Conservation (phyloP, 2,797 vertebrate genomes). For the Schizopygopsis malacanthus region DNA sequence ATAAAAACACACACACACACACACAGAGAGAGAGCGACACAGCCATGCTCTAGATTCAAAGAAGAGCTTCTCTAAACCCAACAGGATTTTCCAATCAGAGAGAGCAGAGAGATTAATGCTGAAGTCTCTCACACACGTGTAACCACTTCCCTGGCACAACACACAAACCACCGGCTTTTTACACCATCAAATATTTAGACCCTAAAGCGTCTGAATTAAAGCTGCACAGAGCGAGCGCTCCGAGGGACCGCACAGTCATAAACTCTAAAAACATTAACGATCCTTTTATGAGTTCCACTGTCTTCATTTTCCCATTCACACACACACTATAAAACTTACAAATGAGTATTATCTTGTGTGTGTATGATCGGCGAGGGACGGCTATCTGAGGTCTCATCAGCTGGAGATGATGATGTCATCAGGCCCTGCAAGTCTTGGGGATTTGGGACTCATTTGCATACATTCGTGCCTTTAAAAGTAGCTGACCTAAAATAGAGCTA, state of each 20-base stretch:
- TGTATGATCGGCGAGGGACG: not conserved
- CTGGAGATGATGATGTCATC: conserved; percentile 32
- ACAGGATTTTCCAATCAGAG: conserved; percentile 76
- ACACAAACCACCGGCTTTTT: conserved; percentile 49
- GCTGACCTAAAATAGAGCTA: conserved; percentile 35
- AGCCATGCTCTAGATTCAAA: conserved; percentile 60
- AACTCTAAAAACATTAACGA: not conserved
- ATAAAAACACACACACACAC: not conserved
- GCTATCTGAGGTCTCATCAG: conserved; percentile 16
- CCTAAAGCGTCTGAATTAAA: conserved; percentile 65
- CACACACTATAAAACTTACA: conserved; percentile 10
- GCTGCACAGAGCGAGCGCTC: conserved; percentile 37
- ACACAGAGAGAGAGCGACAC: not conserved
- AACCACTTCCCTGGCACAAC: conserved; percentile 44
- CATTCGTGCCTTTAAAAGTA: conserved; percentile 32
- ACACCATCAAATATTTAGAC: conserved; percentile 69
- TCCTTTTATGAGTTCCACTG: conserved; percentile 1
- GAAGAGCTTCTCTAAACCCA: conserved; percentile 69
- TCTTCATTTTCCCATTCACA: conserved; percentile 12
- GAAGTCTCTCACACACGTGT: conserved; percentile 24
- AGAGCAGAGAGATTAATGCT: conserved; percentile 71
- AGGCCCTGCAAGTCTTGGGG: conserved; percentile 28
- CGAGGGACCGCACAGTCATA: conserved; percentile 28
- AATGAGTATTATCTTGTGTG: conserved; percentile 2
- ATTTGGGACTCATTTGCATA: conserved; percentile 45